These are phyloP conservation scores for Epistrophe grossulariae DNA, from an alignment of 2,888 invertebrate genomes.

Conservation along the genomic window DNA sequence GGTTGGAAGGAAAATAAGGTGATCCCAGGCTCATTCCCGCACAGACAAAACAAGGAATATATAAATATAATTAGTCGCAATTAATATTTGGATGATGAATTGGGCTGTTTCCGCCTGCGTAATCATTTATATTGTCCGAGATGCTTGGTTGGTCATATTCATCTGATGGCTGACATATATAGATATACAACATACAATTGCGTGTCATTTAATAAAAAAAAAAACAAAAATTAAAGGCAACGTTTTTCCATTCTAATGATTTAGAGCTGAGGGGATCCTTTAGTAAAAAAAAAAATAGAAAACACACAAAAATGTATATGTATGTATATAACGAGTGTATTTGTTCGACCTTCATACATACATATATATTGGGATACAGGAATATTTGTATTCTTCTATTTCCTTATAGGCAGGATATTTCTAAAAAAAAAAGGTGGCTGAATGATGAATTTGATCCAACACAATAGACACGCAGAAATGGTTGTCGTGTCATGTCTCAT, in stretches of 20 bases:
- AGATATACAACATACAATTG: constrained; percentile 31
- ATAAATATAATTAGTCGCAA: constrained; percentile 70
- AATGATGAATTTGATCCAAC: constrained; percentile 65
- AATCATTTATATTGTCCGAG: constrained; percentile 41
- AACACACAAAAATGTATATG: not conserved
- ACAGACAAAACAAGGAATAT: constrained; percentile 19
- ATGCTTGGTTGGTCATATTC: constrained; percentile 24
- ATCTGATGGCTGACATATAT: not conserved
- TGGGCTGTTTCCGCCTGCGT: constrained; percentile 66
- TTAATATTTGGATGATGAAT: constrained; percentile 72
- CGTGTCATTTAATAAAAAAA: constrained; percentile 48
- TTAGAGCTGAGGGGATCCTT: not conserved
- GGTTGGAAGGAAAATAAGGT: constrained; percentile 30
- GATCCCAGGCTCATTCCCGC: constrained; percentile 40
- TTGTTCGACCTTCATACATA: constrained; percentile 13
- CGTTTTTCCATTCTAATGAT: constrained; percentile 26
- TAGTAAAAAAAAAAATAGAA: constrained; percentile 10
- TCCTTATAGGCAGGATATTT: constrained; percentile 4
- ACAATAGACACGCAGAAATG: constrained; percentile 70
- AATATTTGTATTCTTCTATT: constrained; percentile 14
- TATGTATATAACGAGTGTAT: no score
- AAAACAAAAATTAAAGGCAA: not conserved
- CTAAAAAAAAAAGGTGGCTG: constrained; percentile 42
- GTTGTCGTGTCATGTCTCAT: constrained; percentile 70
- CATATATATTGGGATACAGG: not conserved